Conservation (phyloP, 1,140 invertebrate species). For the Drosophila orosa region DNA sequence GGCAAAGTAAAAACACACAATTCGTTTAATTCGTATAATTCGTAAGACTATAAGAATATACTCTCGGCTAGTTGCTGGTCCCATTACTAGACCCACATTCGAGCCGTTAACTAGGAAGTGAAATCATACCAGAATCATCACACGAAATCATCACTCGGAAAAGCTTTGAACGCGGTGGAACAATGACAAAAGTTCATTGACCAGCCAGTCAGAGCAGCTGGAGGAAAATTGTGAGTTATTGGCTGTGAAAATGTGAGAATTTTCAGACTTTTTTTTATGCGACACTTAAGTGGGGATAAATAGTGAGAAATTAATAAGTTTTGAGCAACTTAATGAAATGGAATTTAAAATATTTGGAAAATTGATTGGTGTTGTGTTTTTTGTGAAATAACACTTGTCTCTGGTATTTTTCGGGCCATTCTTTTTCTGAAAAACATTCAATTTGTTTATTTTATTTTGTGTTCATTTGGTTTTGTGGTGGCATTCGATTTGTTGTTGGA, state of each 20-base stretch:
- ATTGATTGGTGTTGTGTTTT: not conserved
- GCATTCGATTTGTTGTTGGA: not conserved
- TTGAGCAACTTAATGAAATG: not conserved
- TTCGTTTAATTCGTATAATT: not conserved
- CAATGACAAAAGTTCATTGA: slow-evolving; percentile 25
- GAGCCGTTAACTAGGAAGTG: slow-evolving; percentile 42
- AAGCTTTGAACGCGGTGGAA: not conserved
- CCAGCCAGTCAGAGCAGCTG: slow-evolving; percentile 13
- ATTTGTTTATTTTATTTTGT: not conserved
- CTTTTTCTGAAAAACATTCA: not conserved
- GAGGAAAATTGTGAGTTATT: slow-evolving; percentile 33
- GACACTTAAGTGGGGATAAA: slow-evolving; percentile 8
- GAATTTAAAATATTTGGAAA: not conserved
- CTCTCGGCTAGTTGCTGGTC: not conserved
- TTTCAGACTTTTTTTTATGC: slow-evolving; percentile 24
- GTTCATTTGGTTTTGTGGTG: not conserved
- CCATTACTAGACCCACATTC: slow-evolving; percentile 23
- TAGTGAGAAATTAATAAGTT: slow-evolving; percentile 1
- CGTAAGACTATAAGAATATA: slow-evolving; percentile 20
- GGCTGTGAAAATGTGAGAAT: slow-evolving; percentile 1
- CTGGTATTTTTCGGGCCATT: not conserved
- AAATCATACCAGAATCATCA: not conserved
- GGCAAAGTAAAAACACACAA: slow-evolving; percentile 13
- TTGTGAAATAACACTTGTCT: not conserved
- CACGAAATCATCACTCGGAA: not conserved